Evolutionary conservation across 1,140 invertebrate genomes (phyloP).

Genomic region (Camponotus floridanus): DNA sequence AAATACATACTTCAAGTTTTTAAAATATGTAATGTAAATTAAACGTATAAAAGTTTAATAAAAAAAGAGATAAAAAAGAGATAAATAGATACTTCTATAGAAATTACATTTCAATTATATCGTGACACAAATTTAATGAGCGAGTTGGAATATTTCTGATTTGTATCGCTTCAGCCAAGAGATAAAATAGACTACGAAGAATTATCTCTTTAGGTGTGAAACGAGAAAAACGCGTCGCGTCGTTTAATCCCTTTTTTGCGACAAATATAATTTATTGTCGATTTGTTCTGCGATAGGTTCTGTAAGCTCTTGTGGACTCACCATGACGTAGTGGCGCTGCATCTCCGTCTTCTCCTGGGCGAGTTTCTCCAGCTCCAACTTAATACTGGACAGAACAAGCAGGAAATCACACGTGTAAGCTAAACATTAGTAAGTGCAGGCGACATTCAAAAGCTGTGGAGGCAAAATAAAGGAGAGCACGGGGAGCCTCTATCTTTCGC

Average conservation of each 20-base stretch:
- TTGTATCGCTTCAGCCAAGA: background rate
- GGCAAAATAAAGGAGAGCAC: slow-evolving; percentile 21
- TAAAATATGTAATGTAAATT: background rate
- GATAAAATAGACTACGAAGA: background rate
- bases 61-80: background rate
- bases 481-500: background rate
- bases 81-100: background rate
- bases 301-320: slow-evolving; percentile 87
- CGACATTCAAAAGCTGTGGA: slow-evolving; percentile 79
- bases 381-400: slow-evolving; percentile 90
- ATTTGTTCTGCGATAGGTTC: slow-evolving; percentile 40
- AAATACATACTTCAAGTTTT: background rate
- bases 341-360: slow-evolving; percentile 99
- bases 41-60: background rate
- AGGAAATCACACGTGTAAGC: slow-evolving; percentile 83
- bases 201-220: background rate
- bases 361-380: slow-evolving; percentile 96
- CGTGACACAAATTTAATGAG: slow-evolving; percentile 25
- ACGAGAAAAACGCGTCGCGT: background rate
- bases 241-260: background rate
- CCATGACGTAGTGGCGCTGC: slow-evolving; percentile 99
- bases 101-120: background rate
- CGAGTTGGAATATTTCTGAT: background rate
- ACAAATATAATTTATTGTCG: background rate
- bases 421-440: slow-evolving; percentile 82